Evolutionary conservation across 53 echinoderm and acorn worm genomes (phyloP).

Genomic region (Holothuria leucospilota): DNA sequence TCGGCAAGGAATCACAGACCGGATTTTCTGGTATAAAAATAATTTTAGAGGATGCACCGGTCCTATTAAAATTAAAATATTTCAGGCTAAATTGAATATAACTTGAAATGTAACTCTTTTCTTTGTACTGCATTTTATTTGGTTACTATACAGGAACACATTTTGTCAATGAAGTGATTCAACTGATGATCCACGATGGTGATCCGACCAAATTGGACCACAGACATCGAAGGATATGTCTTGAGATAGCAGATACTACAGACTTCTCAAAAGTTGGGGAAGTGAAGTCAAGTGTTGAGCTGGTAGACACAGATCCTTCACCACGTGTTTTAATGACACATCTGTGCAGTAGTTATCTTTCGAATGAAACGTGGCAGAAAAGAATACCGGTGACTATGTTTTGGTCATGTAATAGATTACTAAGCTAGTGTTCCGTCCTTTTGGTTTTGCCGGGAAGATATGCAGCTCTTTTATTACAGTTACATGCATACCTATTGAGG

Average conservation of each 20-base stretch:
- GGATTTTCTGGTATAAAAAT: too few relatives aligned
- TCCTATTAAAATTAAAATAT: too few relatives aligned
- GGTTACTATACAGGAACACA: neutral
- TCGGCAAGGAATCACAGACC: too few relatives aligned
- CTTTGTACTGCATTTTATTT: too few relatives aligned
- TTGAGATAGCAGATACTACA: neutral
- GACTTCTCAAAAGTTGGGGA: neutral
- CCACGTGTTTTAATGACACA: slow-evolving; percentile 13
- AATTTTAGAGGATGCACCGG: too few relatives aligned
- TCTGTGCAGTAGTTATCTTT: neutral
- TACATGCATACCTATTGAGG: too few relatives aligned
- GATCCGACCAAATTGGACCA: neutral
- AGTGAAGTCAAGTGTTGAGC: slow-evolving; percentile 1
- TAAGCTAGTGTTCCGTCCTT: too few relatives aligned
- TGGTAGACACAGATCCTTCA: neutral
- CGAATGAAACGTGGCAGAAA: neutral
- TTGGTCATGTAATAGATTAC: too few relatives aligned
- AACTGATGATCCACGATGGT: slow-evolving; percentile 8
- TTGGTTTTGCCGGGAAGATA: too few relatives aligned
- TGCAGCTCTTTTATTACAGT: too few relatives aligned
- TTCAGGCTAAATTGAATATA: too few relatives aligned
- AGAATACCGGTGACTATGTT: neutral
- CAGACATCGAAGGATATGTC: neutral
- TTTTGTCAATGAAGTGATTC: slow-evolving; percentile 12
- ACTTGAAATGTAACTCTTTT: too few relatives aligned